Evolutionary conservation across 23 tunicate genomes (phyloP).

Genomic region (Phallusia fumigata): DNA sequence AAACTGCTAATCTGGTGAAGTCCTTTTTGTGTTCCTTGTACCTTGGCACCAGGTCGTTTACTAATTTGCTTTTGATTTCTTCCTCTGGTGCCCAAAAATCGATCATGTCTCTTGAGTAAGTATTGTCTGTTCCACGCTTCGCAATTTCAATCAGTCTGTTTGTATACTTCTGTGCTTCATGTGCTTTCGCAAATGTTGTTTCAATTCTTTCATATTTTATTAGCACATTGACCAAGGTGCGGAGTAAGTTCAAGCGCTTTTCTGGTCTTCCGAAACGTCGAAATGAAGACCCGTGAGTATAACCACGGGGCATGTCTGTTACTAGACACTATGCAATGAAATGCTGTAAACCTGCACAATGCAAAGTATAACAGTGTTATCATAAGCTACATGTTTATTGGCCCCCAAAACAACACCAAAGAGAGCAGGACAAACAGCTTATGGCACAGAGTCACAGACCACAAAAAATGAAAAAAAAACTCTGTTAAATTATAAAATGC

Average conservation of each 20-base stretch:
- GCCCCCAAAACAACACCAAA: no score
- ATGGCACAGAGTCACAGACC: no score
- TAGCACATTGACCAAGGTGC: constrained; percentile 55
- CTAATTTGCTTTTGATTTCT: constrained; percentile 39
- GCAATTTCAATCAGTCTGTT: constrained; percentile 83
- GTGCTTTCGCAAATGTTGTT: constrained; percentile 71
- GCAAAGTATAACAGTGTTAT: no score
- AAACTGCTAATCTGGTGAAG: constrained; percentile 70
- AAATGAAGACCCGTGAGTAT: constrained; percentile 73
- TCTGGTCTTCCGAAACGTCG: constrained; percentile 52
- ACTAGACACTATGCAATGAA: no score
- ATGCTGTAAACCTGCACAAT: no score
- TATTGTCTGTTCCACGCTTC: constrained; percentile 55
- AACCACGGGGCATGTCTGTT: constrained; percentile 74
- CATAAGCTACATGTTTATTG: no score
- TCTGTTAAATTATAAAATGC: no score
- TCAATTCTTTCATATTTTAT: constrained; percentile 84
- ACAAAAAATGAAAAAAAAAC: no score
- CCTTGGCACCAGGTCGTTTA: constrained; percentile 72
- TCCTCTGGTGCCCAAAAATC: constrained; percentile 65
- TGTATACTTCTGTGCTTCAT: constrained; percentile 88
- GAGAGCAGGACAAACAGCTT: no score
- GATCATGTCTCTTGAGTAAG: constrained; percentile 80
- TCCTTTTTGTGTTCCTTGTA: constrained; percentile 39
- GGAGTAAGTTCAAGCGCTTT: constrained; percentile 47